These are phyloP conservation scores for Mirza zaza DNA, from an alignment of 2,113 vertebrate genomes.

Conservation along the genomic window DNA sequence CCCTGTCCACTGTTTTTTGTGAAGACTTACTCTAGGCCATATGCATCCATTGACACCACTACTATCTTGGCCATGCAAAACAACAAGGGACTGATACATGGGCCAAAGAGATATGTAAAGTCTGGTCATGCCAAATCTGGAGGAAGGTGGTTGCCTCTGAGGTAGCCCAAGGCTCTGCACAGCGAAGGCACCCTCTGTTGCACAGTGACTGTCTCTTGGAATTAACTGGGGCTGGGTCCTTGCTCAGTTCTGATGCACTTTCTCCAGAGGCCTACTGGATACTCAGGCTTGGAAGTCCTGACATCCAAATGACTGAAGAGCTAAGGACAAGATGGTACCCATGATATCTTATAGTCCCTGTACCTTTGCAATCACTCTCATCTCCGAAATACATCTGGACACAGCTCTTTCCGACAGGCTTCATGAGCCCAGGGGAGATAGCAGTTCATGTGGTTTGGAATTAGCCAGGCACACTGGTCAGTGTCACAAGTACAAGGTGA, in stretches of 20 bases:
- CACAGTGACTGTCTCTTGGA: background rate
- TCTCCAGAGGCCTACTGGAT: background rate
- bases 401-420: background rate
- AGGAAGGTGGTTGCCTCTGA: background rate
- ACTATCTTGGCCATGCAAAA: background rate
- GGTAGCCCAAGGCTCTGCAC: background rate
- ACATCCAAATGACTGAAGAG: background rate
- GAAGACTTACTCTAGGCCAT: background rate
- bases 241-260: background rate
- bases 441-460: background rate
- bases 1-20: background rate
- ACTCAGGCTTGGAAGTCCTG: background rate
- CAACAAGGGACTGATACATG: background rate
- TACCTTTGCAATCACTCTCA: background rate
- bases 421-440: background rate
- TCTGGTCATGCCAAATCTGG: background rate
- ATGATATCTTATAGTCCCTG: background rate
- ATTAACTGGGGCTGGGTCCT: background rate
- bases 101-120: background rate
- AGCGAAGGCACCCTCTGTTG: background rate
- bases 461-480: background rate
- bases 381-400: background rate
- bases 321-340: background rate
- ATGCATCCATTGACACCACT: background rate
- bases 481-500: background rate